Percentiles rank a stretch among this genome's conserved stretches.
These are phyloP conservation scores for Megaceryle alcyon DNA, from an alignment of 2,797 vertebrate species.

Conservation along the genomic window DNA sequence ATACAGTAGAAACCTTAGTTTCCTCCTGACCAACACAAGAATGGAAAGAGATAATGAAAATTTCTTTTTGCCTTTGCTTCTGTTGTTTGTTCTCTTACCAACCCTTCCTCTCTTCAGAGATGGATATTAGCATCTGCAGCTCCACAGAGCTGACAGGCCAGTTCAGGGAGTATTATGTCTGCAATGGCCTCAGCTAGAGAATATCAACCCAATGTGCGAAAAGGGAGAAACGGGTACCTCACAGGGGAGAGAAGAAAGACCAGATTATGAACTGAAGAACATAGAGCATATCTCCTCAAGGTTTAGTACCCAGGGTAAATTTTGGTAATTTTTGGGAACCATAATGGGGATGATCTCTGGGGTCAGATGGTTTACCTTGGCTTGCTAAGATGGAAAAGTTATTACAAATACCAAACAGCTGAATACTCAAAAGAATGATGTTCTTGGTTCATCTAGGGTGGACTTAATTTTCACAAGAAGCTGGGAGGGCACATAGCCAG, in stretches of 20 bases:
- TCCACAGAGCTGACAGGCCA: neutral
- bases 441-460: neutral
- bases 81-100: neutral
- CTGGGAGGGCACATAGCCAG: neutral
- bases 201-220: accelerated
- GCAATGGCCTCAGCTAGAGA: neutral
- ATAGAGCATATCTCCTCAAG: neutral
- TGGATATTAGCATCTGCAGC: neutral
- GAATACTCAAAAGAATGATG: neutral
- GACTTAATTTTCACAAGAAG: neutral
- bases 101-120: neutral
- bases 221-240: neutral
- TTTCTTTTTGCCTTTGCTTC: neutral
- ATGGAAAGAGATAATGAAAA: neutral
- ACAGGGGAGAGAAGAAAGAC: neutral
- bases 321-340: neutral
- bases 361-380: neutral
- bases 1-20: neutral
- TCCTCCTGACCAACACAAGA: neutral
- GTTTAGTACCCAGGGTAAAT: neutral
- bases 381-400: neutral
- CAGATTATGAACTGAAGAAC: neutral
- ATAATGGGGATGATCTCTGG: neutral
- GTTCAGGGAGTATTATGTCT: neutral
- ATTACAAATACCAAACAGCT: neutral